Conservation (phyloP, 2,797 vertebrate genomes). For the Hydrocynus forskahlii region DNA sequence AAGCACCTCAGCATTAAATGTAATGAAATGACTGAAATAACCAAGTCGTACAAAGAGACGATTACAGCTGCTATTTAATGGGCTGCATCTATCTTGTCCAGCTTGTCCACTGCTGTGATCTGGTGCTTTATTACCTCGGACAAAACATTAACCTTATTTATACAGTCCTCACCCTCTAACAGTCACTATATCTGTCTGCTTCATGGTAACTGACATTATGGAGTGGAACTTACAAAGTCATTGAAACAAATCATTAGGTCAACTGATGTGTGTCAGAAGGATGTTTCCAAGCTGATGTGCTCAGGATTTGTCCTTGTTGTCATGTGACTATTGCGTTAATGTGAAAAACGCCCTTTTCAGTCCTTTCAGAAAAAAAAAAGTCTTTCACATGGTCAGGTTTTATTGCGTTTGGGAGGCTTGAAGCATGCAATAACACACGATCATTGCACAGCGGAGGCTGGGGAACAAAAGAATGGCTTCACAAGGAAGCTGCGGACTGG, state of each 20-base stretch:
- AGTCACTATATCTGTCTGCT: neutral
- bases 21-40: too few relatives aligned
- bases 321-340: neutral
- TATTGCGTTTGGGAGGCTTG: neutral
- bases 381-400: neutral
- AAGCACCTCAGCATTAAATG: too few relatives aligned
- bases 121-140: neutral
- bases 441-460: neutral
- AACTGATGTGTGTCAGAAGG: neutral
- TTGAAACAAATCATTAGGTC: neutral
- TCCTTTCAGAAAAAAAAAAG: neutral
- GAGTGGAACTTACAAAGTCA: neutral
- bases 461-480: neutral
- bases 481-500: neutral
- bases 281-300: neutral
- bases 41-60: too few relatives aligned
- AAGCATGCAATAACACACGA: neutral
- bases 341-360: neutral
- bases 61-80: neutral
- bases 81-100: neutral
- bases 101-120: neutral
- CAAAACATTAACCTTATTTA: neutral
- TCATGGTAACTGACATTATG: neutral
- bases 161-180: neutral
- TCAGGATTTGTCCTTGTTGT: neutral